phyloP scores from a whole-genome alignment of 2,888 invertebrate genomes.

The Crepidodera aurea region DNA sequence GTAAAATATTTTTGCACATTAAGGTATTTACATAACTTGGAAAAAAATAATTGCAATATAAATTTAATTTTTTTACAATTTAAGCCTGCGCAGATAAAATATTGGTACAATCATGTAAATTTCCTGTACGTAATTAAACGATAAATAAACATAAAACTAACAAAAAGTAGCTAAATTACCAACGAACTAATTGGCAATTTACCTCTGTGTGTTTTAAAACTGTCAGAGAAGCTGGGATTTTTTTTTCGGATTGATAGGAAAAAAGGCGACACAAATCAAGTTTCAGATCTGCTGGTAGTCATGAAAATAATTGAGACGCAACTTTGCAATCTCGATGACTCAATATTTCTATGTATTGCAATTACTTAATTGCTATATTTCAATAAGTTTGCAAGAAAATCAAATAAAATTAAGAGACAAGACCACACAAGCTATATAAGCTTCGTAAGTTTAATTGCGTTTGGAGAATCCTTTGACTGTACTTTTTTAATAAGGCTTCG shows the following conservation, averaged over 20 bases:
- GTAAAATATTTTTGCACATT: no score
- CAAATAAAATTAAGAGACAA: slow-evolving; percentile 1
- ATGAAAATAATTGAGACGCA: slow-evolving; percentile 25
- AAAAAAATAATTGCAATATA: no score
- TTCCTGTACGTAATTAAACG: slow-evolving; percentile 3
- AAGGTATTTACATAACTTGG: no score
- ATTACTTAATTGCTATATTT: slow-evolving; percentile 28
- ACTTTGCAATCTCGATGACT: slow-evolving; percentile 26
- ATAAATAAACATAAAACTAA: not conserved
- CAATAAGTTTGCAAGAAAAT: slow-evolving; percentile 8
- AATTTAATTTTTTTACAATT: no score
- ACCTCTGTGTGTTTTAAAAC: slow-evolving; percentile 4
- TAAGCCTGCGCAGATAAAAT: no score
- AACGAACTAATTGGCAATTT: slow-evolving; percentile 10
- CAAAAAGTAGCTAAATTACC: not conserved
- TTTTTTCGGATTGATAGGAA: not conserved
- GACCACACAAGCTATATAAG: not conserved
- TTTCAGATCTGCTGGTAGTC: slow-evolving; percentile 13
- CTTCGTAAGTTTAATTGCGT: not conserved
- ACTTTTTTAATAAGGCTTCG: no score
- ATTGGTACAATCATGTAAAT: slow-evolving; percentile 1
- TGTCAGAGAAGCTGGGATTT: not conserved
- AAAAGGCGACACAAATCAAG: slow-evolving; percentile 20
- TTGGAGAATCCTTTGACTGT: not conserved
- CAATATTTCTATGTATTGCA: slow-evolving; percentile 27